Evolutionary conservation across 2,113 vertebrate genomes (phyloP).

Genomic region (Leucopternis melanops): DNA sequence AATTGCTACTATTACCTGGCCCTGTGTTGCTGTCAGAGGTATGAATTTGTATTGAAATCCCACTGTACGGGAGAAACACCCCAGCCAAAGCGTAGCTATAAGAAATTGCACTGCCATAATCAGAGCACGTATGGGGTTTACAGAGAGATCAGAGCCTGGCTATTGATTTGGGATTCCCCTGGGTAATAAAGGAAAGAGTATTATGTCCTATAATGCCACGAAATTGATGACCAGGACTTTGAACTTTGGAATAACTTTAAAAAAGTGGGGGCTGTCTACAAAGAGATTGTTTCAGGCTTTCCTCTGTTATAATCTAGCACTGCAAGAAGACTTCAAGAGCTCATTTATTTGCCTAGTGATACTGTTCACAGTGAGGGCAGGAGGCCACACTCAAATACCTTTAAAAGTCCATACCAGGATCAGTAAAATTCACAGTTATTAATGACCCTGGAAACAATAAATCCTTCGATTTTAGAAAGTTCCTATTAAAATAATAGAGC

Average conservation of each 20-base stretch:
- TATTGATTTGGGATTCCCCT: background rate
- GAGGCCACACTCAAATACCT: background rate
- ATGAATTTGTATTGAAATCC: background rate
- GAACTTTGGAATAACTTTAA: background rate
- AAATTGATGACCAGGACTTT: background rate
- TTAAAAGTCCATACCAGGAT: background rate
- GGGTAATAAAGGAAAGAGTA: background rate
- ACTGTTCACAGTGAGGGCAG: background rate
- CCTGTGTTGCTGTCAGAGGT: background rate
- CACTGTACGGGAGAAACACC: accelerated
- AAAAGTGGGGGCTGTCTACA: background rate
- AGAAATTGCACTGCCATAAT: background rate
- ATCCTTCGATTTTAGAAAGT: background rate
- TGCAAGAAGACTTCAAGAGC: background rate
- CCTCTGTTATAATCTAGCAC: background rate
- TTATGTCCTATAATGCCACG: background rate
- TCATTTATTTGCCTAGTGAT: background rate
- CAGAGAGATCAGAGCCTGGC: background rate
- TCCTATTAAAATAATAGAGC: background rate
- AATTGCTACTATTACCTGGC: background rate
- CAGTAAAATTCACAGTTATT: background rate
- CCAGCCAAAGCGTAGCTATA: accelerated
- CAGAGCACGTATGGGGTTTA: background rate
- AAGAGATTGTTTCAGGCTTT: background rate
- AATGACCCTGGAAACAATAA: background rate